These are phyloP conservation scores for Gopherus evgoodei DNA, from an alignment of 2,113 vertebrate species.

Conservation along the genomic window DNA sequence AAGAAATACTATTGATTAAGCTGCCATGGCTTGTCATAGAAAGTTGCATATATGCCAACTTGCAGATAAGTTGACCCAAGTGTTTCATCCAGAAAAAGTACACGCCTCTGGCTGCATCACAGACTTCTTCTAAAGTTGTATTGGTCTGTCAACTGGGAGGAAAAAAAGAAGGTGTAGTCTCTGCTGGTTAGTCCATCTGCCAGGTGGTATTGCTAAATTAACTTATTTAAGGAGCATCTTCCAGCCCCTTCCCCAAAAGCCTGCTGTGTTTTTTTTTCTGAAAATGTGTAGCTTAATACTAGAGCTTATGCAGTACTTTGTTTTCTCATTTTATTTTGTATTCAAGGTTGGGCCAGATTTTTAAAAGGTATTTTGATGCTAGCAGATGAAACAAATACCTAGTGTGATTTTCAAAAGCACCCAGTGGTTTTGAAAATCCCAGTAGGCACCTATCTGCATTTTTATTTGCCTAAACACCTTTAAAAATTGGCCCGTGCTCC, in stretches of 20 bases:
- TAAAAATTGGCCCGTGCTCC: background rate
- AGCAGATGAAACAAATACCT: background rate
- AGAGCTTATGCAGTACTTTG: background rate
- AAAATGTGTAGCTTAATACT: background rate
- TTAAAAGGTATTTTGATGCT: background rate
- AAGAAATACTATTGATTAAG: slow-evolving; percentile 6
- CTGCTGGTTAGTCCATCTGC: slow-evolving; percentile 61
- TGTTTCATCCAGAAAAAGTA: slow-evolving; percentile 22
- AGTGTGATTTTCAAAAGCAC: background rate
- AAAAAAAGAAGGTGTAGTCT: slow-evolving; percentile 22
- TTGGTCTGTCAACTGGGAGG: slow-evolving; percentile 38
- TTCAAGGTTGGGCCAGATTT: background rate
- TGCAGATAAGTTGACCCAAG: background rate
- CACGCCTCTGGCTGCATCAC: background rate
- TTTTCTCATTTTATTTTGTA: background rate
- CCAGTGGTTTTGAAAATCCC: background rate
- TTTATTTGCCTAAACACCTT: background rate
- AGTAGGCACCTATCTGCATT: background rate
- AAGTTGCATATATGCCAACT: background rate
- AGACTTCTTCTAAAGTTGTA: slow-evolving; percentile 54
- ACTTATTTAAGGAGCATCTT: slow-evolving; percentile 8
- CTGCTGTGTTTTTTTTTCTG: background rate
- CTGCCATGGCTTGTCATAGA: background rate
- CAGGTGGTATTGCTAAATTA: slow-evolving; percentile 58
- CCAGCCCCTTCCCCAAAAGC: background rate